Conservation (phyloP, 2,113 vertebrate genomes). For the Argyrosomus japonicus region DNA sequence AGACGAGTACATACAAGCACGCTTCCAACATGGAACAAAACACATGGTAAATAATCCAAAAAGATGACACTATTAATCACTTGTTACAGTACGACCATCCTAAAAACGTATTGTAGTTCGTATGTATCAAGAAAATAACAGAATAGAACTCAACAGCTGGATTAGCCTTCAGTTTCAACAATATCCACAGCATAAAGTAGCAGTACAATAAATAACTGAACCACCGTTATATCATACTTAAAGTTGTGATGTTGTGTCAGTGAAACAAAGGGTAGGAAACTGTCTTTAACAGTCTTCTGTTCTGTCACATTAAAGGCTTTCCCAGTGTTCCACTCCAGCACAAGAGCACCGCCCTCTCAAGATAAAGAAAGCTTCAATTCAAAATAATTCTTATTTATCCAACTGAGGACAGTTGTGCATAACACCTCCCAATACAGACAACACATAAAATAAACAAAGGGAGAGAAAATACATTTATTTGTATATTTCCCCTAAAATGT, state of each 20-base stretch:
- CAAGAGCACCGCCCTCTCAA: not conserved
- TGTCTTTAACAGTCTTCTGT: not conserved
- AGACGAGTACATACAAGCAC: not conserved
- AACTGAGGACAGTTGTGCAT: not conserved
- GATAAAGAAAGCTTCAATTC: not conserved
- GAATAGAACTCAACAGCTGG: not conserved
- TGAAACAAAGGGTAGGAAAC: not conserved
- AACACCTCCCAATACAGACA: not conserved
- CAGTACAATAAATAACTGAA: not conserved
- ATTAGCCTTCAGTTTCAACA: not conserved
- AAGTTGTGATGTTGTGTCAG: not conserved
- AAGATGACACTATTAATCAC: too few relatives aligned
- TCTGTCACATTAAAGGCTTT: not conserved
- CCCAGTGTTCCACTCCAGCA: not conserved
- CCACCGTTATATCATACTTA: not conserved
- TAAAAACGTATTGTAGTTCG: not conserved
- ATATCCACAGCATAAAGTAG: not conserved
- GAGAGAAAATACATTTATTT: constrained; percentile 9
- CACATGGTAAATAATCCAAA: not conserved
- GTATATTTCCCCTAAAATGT: constrained; percentile 26
- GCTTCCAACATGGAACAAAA: not conserved
- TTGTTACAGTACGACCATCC: too few relatives aligned
- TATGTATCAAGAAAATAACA: not conserved
- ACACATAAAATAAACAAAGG: not conserved
- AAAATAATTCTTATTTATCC: not conserved